These are phyloP conservation scores for Palythoa caribaeorum DNA, from an alignment of 92 coral and sea anemone genomes.

Conservation along the genomic window DNA sequence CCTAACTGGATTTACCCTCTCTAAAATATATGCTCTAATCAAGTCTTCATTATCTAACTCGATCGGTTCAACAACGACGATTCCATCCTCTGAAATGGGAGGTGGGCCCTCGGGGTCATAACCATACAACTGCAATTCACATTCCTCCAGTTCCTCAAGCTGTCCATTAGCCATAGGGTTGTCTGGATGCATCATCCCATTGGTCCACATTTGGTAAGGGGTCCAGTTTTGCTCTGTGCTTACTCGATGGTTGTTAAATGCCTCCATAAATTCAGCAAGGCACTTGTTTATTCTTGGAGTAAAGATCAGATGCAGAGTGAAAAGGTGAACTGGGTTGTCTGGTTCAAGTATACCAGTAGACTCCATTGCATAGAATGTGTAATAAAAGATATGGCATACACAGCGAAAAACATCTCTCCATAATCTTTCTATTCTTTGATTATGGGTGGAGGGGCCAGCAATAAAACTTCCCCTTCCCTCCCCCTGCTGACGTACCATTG, in stretches of 20 bases:
- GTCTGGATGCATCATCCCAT: slow-evolving; percentile 68
- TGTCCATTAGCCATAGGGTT: slow-evolving; percentile 64
- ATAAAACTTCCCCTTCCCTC: slow-evolving; percentile 76
- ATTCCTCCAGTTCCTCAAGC: slow-evolving; percentile 36
- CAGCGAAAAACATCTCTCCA: slow-evolving; percentile 82
- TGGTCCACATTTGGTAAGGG: slow-evolving; percentile 73
- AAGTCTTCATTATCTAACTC: neutral
- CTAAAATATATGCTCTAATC: neutral
- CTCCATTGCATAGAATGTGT: slow-evolving; percentile 74
- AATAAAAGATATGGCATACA: slow-evolving; percentile 65
- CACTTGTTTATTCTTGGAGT: slow-evolving; percentile 58
- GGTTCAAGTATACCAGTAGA: slow-evolving; percentile 69
- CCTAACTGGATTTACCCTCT: neutral
- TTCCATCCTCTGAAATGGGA: neutral
- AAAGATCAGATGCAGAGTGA: slow-evolving; percentile 49
- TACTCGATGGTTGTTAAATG: slow-evolving; percentile 60
- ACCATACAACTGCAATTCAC: no score
- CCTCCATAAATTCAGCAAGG: slow-evolving; percentile 61
- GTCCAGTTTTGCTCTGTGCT: slow-evolving; percentile 70
- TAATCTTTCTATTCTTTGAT: slow-evolving; percentile 77
- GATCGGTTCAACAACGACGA: neutral
- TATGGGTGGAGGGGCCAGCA: slow-evolving; percentile 81
- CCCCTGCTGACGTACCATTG: slow-evolving; percentile 68
- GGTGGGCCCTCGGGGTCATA: slow-evolving; percentile 33
- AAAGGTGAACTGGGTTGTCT: slow-evolving; percentile 71